Evolutionary conservation across 2,113 vertebrate genomes (phyloP).

Genomic region (Aramus guarauna): DNA sequence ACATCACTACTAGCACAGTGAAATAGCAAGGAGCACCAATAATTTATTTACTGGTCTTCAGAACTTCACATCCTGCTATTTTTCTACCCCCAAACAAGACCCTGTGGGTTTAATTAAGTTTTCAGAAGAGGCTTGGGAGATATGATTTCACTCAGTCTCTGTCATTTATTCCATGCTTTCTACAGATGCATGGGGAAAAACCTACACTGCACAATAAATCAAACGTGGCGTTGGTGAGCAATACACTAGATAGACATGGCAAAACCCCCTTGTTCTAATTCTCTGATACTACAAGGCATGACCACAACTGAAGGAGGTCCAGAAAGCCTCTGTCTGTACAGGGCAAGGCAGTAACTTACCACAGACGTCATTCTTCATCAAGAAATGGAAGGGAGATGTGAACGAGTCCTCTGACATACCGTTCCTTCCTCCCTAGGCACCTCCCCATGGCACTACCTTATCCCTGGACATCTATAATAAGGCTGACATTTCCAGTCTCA

Average conservation of each 20-base stretch:
- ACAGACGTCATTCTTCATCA: not conserved
- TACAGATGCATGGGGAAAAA: not conserved
- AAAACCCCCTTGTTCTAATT: not conserved
- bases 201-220: not conserved
- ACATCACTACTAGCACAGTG: not conserved
- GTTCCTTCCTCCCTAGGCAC: not conserved
- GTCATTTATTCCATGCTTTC: constrained; percentile 30
- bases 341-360: not conserved
- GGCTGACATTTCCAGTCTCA: not conserved
- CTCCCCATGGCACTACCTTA: not conserved
- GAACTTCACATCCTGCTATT: constrained; percentile 10
- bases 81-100: constrained; percentile 53
- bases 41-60: constrained; percentile 52
- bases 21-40: constrained; percentile 2
- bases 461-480: not conserved
- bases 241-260: not conserved
- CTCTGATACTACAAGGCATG: not conserved
- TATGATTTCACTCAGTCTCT: constrained; percentile 10
- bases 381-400: not conserved
- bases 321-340: not conserved
- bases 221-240: not conserved
- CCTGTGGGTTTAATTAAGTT: constrained; percentile 58
- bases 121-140: constrained; percentile 34
- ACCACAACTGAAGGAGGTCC: not conserved
- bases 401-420: accelerated